Percentiles rank a stretch among this genome's conserved stretches.
Evolutionary conservation across 2,113 vertebrate genomes (phyloP).

Genomic region (Varanus komodoensis): DNA sequence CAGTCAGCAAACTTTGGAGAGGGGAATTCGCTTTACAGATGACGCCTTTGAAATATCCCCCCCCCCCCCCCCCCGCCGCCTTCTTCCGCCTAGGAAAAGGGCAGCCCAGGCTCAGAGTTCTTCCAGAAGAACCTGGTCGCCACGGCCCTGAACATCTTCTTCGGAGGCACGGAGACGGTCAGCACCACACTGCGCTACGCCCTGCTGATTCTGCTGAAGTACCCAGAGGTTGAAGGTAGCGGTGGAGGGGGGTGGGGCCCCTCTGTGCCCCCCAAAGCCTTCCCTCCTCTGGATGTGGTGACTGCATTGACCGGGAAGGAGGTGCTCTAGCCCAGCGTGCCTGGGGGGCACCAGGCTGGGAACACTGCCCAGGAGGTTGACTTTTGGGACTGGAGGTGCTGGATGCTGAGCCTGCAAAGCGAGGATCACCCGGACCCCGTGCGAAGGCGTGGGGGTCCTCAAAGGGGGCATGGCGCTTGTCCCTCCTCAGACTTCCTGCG

Average conservation of each 20-base stretch:
- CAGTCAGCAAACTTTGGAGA: neutral
- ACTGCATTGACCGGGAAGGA: no score
- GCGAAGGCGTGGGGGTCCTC: neutral
- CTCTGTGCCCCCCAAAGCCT: no score
- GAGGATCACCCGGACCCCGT: no score
- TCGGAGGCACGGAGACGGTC: constrained; percentile 60
- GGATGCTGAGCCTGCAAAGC: no score
- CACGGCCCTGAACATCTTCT: constrained; percentile 42
- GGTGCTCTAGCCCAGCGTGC: no score
- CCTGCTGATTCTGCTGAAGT: constrained; percentile 51
- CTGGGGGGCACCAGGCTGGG: no score
- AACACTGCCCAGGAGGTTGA: no score
- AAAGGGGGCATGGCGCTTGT: neutral
- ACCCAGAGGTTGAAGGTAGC: constrained; percentile 59
- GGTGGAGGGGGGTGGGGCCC: neutral
- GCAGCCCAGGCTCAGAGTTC: constrained; percentile 44
- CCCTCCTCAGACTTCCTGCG: no score
- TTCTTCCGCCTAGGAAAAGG: constrained; percentile 40
- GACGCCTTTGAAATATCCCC: neutral
- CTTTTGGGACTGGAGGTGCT: no score
- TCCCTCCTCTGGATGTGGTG: neutral
- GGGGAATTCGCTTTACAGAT: neutral
- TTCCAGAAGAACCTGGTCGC: constrained; percentile 28
- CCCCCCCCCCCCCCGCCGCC: neutral
- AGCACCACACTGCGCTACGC: constrained; percentile 57